Evolutionary conservation across 2,797 vertebrate genomes (phyloP), one percentile per base, ranked within the genome.

Genomic region (Gymnoscopelus braueri): DNA sequence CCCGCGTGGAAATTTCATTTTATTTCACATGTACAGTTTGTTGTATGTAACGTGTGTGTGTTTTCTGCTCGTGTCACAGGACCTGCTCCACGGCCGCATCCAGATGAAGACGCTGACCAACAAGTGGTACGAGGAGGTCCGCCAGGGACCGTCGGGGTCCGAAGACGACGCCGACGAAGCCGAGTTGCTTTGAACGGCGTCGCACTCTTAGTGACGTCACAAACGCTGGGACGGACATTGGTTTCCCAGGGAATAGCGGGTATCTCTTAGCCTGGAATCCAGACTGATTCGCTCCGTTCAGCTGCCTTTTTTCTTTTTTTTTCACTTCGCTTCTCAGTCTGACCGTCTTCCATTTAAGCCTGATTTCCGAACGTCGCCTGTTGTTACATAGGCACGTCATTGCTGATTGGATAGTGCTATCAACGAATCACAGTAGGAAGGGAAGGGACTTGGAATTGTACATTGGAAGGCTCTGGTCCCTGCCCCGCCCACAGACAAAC

Each of bases 61-160:
- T 69, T 44, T 44, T 35, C 8, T 44, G 32, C 32, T 39, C 7
- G 54, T 63, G 9, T 66, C 51, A 29, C 85, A 99, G 98, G 98
- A 99, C 86, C 89, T 99, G 55, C 93, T 97, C 72, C 96, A 96
- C 0, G 98, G 98, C 2, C 95, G 98, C 32, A 97, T 98, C 85
- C 98, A 99, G 90, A 99, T 99, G 98, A 99, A 98, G 89, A 98
- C 94, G 0, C 94, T 99, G 67, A 99, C 98, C 56, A 99, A 98
- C 89, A 98, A 99, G 79, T 99, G 98, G 98, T 99, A 99, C 0
- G 97, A 98, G 77, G 98, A 99, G 84, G 98, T 99, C 19, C 95
- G 98, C 2, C 98, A 99, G 83, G 98, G 98, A 54, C 98, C 98
- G 0, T 99, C 98, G 0, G 98, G 98, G 50, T 99, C 98, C 0